Evolutionary conservation across 2,797 vertebrate species (phyloP).

Genomic region (Neosilurus hyrtlii): DNA sequence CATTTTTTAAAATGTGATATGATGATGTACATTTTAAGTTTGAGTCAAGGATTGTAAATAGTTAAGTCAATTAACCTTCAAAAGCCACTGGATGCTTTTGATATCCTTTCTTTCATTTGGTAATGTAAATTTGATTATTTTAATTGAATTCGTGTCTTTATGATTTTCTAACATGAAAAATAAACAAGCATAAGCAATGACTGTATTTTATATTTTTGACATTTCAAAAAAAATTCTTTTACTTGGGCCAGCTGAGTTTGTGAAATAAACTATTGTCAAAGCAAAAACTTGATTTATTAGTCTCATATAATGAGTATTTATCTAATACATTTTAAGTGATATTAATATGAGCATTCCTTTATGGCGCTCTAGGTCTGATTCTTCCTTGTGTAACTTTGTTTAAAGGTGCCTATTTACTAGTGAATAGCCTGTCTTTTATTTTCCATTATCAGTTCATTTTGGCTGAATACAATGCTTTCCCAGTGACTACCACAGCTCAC

Average conservation of each 20-base stretch:
- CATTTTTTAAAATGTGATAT: not conserved
- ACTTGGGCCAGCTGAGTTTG: not conserved
- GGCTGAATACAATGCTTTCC: too few relatives aligned
- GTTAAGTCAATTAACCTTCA: constrained; percentile 57
- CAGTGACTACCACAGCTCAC: too few relatives aligned
- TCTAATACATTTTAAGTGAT: not conserved
- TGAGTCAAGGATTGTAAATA: constrained; percentile 45
- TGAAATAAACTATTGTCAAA: not conserved
- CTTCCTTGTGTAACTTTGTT: not conserved
- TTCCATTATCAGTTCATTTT: too few relatives aligned
- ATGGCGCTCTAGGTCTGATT: not conserved
- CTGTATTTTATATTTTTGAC: not conserved
- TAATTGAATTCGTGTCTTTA: constrained; percentile 66
- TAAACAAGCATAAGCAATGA: constrained; percentile 66
- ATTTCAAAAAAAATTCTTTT: not conserved
- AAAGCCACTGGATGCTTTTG: constrained; percentile 63
- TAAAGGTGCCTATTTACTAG: not conserved
- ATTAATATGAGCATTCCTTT: not conserved
- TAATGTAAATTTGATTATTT: constrained; percentile 60
- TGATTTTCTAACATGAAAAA: constrained; percentile 73
- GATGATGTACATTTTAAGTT: constrained; percentile 16
- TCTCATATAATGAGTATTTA: not conserved
- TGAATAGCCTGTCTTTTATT: too few relatives aligned
- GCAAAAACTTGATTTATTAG: not conserved
- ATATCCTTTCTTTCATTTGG: constrained; percentile 52